Conservation (phyloP, 23 tunicate genomes). For the Trididemnum miniatum region DNA sequence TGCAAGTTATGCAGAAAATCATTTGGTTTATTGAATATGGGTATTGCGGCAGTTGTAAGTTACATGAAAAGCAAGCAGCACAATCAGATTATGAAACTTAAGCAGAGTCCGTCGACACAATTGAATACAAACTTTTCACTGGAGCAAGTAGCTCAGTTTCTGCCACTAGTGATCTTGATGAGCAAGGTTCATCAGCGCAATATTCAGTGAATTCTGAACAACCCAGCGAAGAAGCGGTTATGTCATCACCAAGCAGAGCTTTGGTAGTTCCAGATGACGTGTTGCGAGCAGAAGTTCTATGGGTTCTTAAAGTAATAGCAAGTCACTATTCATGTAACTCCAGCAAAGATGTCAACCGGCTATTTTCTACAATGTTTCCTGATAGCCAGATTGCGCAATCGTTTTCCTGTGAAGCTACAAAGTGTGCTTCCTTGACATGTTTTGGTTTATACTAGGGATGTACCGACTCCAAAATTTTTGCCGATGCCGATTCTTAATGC, state of each 20-base stretch:
- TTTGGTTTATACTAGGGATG: slow-evolving; percentile 8
- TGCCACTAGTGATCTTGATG: background rate
- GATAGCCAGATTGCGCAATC: slow-evolving; percentile 16
- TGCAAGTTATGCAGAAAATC: slow-evolving; percentile 28
- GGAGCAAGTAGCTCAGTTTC: background rate
- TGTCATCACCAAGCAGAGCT: slow-evolving; percentile 1
- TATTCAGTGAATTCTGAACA: slow-evolving; percentile 6
- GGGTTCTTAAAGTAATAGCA: slow-evolving; percentile 6
- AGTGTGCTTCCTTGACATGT: slow-evolving; percentile 7
- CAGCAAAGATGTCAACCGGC: background rate
- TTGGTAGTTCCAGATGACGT: background rate
- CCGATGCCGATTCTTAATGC: too few relatives aligned
- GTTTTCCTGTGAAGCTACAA: slow-evolving; percentile 21
- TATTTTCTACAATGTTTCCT: slow-evolving; percentile 16
- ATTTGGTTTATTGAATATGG: slow-evolving; percentile 10
- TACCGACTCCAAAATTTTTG: too few relatives aligned
- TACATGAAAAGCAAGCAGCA: slow-evolving; percentile 22
- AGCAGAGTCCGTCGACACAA: background rate
- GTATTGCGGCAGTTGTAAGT: background rate
- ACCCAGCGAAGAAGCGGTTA: background rate
- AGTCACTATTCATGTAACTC: slow-evolving; percentile 5
- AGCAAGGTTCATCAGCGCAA: background rate
- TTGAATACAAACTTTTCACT: background rate
- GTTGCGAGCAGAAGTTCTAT: slow-evolving; percentile 8
- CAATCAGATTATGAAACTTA: background rate